Evolutionary conservation across 1,140 invertebrate genomes (phyloP), one percentile per base, ranked within the genome.

Genomic region (Drosophila jambulina): DNA sequence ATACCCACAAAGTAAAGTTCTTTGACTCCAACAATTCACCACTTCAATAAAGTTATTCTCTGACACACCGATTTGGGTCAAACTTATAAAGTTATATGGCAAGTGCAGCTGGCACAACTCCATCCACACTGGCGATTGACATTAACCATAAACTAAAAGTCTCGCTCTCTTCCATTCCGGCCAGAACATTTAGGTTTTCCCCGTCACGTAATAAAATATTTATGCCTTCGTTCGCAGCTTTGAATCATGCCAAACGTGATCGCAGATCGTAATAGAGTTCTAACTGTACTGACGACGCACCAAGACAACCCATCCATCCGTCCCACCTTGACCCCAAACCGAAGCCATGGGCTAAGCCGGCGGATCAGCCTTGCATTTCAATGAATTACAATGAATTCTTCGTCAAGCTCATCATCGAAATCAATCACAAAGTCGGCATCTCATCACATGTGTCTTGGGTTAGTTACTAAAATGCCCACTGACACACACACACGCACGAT

Each of bases 371-470:
- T 51, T 75, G 77, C 80, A 87, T 88, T 88, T 64, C 72, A 88
- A 84, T 87, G 67, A 78, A 65, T 45, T 51, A 42, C 49, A 29
- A 46, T 74, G 74, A 57, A 38, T 43, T 34, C 63, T 58, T 59
- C 54, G 32, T 36, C 70, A 25, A 54, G 63, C 68, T 49, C 78
- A 74, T 77, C 78, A 85, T 59, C 62, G 45, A 64, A 65, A 82
- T 81, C 71, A 82, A 80, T 59, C 83, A 76, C 78, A 81, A 75
- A 85, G 82, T 78, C 82, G 70, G 68, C 83, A 88, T 77, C 83
- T 70, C 67, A 29, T 38, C 67, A 78, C 75, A 78, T 78, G 57
- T 78, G 76, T 63, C 75, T 78, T 63, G 21, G 48, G 65, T 78
- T 71, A 78, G 57, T 53, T 53, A 63, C 65, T 75, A 43, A 70